A percentile compares a stretch with the other conserved stretches of the same genome.
Conservation (phyloP, 2,797 vertebrate genomes). For the Gobionotothen gibberifrons region DNA sequence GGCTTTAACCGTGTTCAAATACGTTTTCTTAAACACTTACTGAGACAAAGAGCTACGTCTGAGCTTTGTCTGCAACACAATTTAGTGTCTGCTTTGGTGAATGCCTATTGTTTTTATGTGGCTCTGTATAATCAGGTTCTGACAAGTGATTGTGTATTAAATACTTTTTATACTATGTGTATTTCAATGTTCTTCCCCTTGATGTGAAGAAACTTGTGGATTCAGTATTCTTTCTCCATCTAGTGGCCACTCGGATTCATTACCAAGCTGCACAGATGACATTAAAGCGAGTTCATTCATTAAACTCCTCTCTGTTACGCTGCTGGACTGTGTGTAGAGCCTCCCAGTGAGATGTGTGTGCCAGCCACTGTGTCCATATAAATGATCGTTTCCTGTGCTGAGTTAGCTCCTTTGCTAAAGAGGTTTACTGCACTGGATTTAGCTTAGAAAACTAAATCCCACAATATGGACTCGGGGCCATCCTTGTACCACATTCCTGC, state of each 20-base stretch:
- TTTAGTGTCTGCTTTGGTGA: background rate
- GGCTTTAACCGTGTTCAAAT: background rate
- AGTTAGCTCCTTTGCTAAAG: slow-evolving; percentile 41
- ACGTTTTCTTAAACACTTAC: background rate
- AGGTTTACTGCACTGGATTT: slow-evolving; percentile 52
- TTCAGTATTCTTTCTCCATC: slow-evolving; percentile 18
- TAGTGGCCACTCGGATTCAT: slow-evolving; percentile 36
- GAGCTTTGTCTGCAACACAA: background rate
- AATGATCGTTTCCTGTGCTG: slow-evolving; percentile 37
- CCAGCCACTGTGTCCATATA: slow-evolving; percentile 24
- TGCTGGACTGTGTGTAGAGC: slow-evolving; percentile 19
- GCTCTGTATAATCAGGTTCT: background rate
- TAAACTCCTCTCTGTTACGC: slow-evolving; percentile 21
- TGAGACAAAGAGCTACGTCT: background rate
- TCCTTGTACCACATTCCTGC: slow-evolving; percentile 32
- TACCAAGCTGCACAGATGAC: background rate
- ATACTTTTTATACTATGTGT: background rate
- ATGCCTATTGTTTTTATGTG: background rate
- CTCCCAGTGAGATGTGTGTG: slow-evolving; percentile 17
- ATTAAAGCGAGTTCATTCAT: slow-evolving; percentile 7
- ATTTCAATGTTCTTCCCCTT: background rate
- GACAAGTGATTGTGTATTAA: background rate
- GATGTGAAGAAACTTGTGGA: background rate
- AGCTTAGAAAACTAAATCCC: slow-evolving; percentile 54
- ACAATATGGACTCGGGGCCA: slow-evolving; percentile 43